Evolutionary conservation across 2,888 invertebrate species (phyloP).

Genomic region (Acrocyrtus sp.): DNA sequence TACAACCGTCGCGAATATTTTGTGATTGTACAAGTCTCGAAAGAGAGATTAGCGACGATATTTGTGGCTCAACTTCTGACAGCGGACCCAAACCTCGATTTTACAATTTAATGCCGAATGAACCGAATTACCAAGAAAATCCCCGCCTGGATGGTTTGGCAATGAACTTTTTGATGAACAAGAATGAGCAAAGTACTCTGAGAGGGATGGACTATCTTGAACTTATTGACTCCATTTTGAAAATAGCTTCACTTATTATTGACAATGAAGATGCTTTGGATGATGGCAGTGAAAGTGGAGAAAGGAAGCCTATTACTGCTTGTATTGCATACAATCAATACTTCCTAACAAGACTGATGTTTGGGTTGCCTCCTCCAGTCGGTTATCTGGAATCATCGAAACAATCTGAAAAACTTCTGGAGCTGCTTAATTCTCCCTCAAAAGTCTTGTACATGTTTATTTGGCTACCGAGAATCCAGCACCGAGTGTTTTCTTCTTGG

Average conservation of each 20-base stretch:
- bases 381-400: conserved; percentile 54
- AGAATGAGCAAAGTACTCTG: conserved; percentile 75
- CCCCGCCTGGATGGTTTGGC: conserved; percentile 84
- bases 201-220: conserved; percentile 79
- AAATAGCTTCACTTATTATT: conserved; percentile 74
- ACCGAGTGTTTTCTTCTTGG: conserved; percentile 60
- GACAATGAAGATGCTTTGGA: conserved; percentile 4
- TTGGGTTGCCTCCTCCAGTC: conserved; percentile 61
- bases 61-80: conserved; percentile 62
- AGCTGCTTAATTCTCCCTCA: conserved; percentile 39
- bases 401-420: conserved; percentile 28
- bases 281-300: too few species aligned
- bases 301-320: neutral
- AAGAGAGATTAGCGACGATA: conserved; percentile 23
- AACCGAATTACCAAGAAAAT: conserved; percentile 79
- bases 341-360: conserved; percentile 60
- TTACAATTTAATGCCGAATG: conserved; percentile 86
- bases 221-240: conserved; percentile 85
- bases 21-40: conserved; percentile 58
- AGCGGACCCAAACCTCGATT: conserved; percentile 86
- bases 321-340: conserved; percentile 59
- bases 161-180: conserved; percentile 89
- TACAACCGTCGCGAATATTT: conserved; percentile 60
- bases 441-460: conserved; percentile 56
- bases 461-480: conserved; percentile 61